Conservation (phyloP, 2,888 invertebrate species). For the Mechanitis messenoides region DNA sequence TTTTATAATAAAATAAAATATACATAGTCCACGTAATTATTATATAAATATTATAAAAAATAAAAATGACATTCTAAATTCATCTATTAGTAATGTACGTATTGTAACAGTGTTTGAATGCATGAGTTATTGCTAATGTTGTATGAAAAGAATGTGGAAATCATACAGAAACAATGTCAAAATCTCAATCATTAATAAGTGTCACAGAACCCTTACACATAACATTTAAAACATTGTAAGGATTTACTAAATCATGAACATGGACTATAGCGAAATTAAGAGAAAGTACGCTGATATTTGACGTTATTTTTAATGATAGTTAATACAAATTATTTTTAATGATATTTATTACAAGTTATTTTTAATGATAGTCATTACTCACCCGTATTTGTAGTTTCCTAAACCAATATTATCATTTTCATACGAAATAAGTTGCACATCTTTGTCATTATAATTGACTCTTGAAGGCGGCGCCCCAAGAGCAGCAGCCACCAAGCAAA, state of each 20-base stretch:
- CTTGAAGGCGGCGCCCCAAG: conserved; percentile 37
- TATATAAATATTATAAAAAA: too few relatives aligned
- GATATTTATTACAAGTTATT: background rate
- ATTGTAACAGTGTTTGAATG: too few relatives aligned
- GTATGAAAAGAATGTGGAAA: too few relatives aligned
- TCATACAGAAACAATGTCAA: too few relatives aligned
- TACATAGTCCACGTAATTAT: too few relatives aligned
- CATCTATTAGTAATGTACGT: too few relatives aligned
- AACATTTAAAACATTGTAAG: background rate
- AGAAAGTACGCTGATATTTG: too few relatives aligned
- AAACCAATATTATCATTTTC: conserved; percentile 72
- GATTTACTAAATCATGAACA: background rate
- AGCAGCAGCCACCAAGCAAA: conserved; percentile 44
- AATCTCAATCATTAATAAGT: too few relatives aligned
- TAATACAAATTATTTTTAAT: background rate
- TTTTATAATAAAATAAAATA: too few relatives aligned
- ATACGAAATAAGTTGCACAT: conserved; percentile 66
- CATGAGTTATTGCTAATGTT: too few relatives aligned
- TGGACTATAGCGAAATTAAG: background rate
- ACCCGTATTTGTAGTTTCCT: conserved; percentile 65
- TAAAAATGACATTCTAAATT: too few relatives aligned
- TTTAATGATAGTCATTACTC: conserved; percentile 30
- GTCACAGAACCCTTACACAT: too few relatives aligned
- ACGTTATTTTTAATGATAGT: background rate
- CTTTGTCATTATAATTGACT: conserved; percentile 28